These are phyloP conservation scores for Psittacula cyanocephala DNA, from an alignment of 2,113 vertebrate species.

Conservation along the genomic window DNA sequence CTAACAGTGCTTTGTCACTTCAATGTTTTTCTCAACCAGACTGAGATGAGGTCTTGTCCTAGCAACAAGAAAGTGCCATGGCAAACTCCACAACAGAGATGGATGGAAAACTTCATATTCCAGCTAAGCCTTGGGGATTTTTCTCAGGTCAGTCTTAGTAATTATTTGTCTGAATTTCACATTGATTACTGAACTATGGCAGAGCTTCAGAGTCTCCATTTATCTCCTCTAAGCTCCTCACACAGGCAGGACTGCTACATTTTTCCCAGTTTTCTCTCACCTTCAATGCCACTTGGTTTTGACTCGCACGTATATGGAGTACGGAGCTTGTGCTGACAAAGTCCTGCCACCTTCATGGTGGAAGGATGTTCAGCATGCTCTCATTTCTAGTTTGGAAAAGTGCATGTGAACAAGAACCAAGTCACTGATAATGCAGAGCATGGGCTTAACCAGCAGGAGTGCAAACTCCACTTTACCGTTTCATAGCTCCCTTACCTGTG, in stretches of 20 bases:
- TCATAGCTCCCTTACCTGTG: neutral
- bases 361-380: neutral
- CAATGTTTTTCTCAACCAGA: neutral
- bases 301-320: neutral
- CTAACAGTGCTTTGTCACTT: neutral
- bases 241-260: neutral
- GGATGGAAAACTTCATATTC: conserved; percentile 28
- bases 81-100: neutral
- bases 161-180: neutral
- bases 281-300: neutral
- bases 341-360: neutral
- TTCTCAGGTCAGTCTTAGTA: neutral
- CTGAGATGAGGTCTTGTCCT: neutral
- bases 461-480: neutral
- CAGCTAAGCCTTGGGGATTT: neutral
- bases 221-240: neutral
- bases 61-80: neutral
- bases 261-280: neutral
- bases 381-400: neutral
- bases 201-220: neutral
- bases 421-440: neutral
- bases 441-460: neutral
- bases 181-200: neutral
- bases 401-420: neutral
- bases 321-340: neutral